These are phyloP conservation scores for Caenorhabditis sp. DNA, from an alignment of 2,888 invertebrate species.

Conservation along the genomic window DNA sequence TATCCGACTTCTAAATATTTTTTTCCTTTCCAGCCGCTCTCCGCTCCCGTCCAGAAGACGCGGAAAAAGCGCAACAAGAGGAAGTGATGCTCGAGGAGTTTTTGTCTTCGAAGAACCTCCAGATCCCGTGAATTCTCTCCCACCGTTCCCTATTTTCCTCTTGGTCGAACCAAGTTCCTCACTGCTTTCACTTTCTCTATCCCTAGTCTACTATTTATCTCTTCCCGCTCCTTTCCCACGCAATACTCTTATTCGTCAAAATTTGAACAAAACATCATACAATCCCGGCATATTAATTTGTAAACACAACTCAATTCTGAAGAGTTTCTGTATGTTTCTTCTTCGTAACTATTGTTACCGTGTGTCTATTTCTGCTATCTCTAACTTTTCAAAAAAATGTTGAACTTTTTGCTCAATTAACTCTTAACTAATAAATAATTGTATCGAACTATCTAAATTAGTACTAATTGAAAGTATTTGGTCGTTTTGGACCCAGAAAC, in stretches of 20 bases:
- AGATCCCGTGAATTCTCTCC: slow-evolving; percentile 16
- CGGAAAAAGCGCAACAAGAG: slow-evolving; percentile 57
- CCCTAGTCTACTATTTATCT: not conserved
- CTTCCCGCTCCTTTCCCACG: slow-evolving; percentile 9
- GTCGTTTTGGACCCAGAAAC: too few species aligned
- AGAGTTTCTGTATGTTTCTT: too few species aligned
- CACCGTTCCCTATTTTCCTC: slow-evolving; percentile 2
- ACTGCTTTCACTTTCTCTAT: not conserved
- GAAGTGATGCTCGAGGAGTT: slow-evolving; percentile 71
- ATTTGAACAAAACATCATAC: not conserved
- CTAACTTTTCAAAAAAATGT: too few species aligned
- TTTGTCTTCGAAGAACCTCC: slow-evolving; percentile 52
- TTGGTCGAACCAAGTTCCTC: slow-evolving; percentile 11
- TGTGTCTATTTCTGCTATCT: too few species aligned
- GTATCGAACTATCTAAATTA: too few species aligned
- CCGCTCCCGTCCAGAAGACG: slow-evolving; percentile 59
- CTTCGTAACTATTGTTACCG: too few species aligned
- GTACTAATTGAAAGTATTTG: too few species aligned
- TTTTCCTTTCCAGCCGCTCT: slow-evolving; percentile 17
- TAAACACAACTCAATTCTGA: too few species aligned
- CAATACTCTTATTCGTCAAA: slow-evolving; percentile 8
- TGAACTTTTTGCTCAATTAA: too few species aligned
- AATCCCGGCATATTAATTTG: slow-evolving; percentile 7
- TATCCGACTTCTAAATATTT: not conserved
- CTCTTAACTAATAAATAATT: too few species aligned